Conservation (phyloP, 2,797 vertebrate species). For the Sebastes itinus region DNA sequence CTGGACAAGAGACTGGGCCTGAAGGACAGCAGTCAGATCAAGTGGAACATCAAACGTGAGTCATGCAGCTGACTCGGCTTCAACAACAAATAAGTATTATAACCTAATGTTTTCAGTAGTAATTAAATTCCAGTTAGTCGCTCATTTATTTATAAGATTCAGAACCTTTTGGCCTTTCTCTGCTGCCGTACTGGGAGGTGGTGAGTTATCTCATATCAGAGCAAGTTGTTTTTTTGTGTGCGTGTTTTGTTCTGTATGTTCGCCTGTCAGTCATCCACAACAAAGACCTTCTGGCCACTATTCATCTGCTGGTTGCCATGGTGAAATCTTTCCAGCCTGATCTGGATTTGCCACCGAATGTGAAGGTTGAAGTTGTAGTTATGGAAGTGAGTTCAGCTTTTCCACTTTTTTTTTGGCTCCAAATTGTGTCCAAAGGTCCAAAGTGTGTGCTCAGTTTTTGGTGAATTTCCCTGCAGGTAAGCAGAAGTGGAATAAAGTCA, state of each 20-base stretch:
- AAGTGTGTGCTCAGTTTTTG: not conserved
- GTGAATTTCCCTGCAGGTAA: conserved; percentile 76
- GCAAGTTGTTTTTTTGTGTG: not conserved
- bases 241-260: conserved; percentile 40
- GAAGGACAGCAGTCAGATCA: conserved; percentile 70
- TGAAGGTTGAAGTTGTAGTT: conserved; percentile 87
- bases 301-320: conserved; percentile 94
- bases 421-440: not conserved
- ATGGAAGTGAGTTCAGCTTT: conserved; percentile 83
- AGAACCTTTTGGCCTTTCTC: not conserved
- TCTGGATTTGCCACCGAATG: conserved; percentile 83
- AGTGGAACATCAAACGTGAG: conserved; percentile 91
- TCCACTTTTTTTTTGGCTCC: not conserved
- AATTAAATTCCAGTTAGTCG: not conserved
- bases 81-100: not conserved
- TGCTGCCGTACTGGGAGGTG: not conserved
- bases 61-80: conserved; percentile 43
- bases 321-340: conserved; percentile 85
- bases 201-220: conserved; percentile 8
- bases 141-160: not conserved
- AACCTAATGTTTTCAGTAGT: not conserved
- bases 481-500: conserved; percentile 85
- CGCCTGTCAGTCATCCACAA: conserved; percentile 87
- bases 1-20: conserved; percentile 78
- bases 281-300: conserved; percentile 90